These are phyloP conservation scores for Scaptomyza cyrtandrae DNA, from an alignment of 2,888 invertebrate species.

Conservation along the genomic window DNA sequence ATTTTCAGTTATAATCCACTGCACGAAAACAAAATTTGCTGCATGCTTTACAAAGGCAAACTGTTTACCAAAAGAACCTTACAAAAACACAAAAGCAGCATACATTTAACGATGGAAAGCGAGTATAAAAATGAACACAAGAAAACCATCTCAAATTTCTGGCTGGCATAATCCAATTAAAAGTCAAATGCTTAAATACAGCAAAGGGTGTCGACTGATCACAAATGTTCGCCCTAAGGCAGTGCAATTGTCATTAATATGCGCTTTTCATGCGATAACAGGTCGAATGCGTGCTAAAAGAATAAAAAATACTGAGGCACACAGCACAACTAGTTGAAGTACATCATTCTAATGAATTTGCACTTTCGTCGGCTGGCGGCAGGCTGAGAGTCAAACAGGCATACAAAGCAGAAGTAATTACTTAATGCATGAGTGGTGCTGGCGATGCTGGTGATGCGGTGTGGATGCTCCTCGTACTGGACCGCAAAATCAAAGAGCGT, in stretches of 20 bases:
- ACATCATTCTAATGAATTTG: conserved; percentile 76
- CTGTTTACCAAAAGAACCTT: conserved; percentile 33
- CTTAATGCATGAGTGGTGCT: conserved; percentile 65
- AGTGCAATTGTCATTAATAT: not conserved
- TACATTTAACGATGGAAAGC: not conserved
- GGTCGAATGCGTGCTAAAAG: conserved; percentile 24
- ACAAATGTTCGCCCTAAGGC: not conserved
- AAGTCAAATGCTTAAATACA: not conserved
- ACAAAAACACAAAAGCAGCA: not conserved
- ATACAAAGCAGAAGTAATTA: conserved; percentile 75
- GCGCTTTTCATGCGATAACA: not conserved
- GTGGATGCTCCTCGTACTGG: not conserved
- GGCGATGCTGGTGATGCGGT: conserved; percentile 15
- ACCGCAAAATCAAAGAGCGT: conserved; percentile 74
- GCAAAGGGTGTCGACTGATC: not conserved
- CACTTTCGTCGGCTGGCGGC: conserved; percentile 54
- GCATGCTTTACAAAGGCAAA: conserved; percentile 16
- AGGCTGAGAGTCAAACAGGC: conserved; percentile 11
- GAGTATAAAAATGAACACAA: too few species aligned
- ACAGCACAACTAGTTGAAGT: conserved; percentile 10
- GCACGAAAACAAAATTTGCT: conserved; percentile 29
- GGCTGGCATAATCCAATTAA: conserved; percentile 5
- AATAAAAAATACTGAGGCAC: not conserved
- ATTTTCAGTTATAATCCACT: conserved; percentile 61
- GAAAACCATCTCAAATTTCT: not conserved